Evolutionary conservation across 2,797 vertebrate genomes (phyloP), one percentile per base, ranked within the genome.

Genomic region (Glyptemys insculpta): DNA sequence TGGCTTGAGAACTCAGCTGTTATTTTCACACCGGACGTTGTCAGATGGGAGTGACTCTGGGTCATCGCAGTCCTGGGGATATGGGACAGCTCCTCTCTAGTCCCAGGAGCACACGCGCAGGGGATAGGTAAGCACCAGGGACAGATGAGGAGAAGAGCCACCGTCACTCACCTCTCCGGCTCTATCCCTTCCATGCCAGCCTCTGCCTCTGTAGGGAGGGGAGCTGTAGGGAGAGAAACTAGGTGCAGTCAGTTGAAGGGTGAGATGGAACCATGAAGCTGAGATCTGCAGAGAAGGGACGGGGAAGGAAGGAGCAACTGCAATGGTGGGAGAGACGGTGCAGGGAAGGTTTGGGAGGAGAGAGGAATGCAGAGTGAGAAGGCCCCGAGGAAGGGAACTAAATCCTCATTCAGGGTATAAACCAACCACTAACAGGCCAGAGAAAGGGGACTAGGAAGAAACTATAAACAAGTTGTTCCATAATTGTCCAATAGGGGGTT

Each of bases 131-230:
- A 47, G 74, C 23, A 12, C 44, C 25, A 76, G 74, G 74, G 74
- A 76, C 12, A 9, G 14, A 47, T 15, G 74, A 47, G 12, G 56
- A 57, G 23, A 62, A 31, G 57, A 62, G 57, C 57, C 29, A 3
- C 6, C 29, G 3, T 31, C 89, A 37, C 95, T 96, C 91, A 94
- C 96, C 94, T 95, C 52, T 57, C 1, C 0, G 2, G 5, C 2
- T 41, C 85, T 37, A 68, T 5, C 3, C 12, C 15, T 8, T 0
- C 0, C 4, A 50, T 56, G 4, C 0, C 81, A 0, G 0, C 5
- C 23, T 90, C 89, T 0, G 1, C 3, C 0, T 76, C 49, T 16
- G 1, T 83, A 2, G 44, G 44, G 44, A 2, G 78, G 0, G 83
- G 89, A 86, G 57, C 96, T 97, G 79, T 1, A 31, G 82, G 53